These are phyloP conservation scores for Catharus minimus DNA, from an alignment of 2,113 vertebrate species.

Conservation along the genomic window DNA sequence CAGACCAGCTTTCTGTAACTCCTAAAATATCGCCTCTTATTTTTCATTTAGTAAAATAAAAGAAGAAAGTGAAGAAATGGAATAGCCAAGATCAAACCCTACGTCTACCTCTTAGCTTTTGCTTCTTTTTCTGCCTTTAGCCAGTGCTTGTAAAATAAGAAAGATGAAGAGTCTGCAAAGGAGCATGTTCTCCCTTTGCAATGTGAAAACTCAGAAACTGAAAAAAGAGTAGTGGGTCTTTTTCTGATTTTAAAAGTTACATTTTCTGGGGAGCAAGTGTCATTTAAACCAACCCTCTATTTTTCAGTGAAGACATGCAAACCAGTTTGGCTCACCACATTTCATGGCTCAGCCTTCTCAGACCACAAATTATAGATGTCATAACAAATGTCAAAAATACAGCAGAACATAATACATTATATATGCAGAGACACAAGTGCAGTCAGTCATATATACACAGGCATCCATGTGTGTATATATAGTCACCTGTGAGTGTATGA, in stretches of 20 bases:
- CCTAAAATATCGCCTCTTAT: constrained; percentile 47
- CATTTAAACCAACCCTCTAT: not conserved
- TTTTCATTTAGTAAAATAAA: constrained; percentile 42
- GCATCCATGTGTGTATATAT: not conserved
- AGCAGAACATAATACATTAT: not conserved
- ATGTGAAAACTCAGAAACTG: not conserved
- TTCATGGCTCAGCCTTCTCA: constrained; percentile 27
- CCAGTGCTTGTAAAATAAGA: not conserved
- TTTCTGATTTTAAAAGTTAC: not conserved
- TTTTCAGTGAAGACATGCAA: constrained; percentile 21
- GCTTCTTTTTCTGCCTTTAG: not conserved
- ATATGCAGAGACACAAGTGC: not conserved
- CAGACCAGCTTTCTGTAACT: constrained; percentile 42
- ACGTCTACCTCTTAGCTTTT: not conserved
- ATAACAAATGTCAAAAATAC: constrained; percentile 55
- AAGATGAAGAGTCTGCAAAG: not conserved
- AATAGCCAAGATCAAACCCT: constrained; percentile 1
- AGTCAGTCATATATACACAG: not conserved
- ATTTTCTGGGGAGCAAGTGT: not conserved
- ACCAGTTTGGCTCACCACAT: constrained; percentile 9
- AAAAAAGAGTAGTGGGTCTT: not conserved
- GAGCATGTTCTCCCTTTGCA: not conserved
- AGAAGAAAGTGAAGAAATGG: constrained; percentile 31
- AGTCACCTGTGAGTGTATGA: not conserved
- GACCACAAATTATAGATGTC: constrained; percentile 58